These are phyloP conservation scores for Hemibagrus wyckioides DNA, from an alignment of 2,113 vertebrate genomes.

Conservation along the genomic window DNA sequence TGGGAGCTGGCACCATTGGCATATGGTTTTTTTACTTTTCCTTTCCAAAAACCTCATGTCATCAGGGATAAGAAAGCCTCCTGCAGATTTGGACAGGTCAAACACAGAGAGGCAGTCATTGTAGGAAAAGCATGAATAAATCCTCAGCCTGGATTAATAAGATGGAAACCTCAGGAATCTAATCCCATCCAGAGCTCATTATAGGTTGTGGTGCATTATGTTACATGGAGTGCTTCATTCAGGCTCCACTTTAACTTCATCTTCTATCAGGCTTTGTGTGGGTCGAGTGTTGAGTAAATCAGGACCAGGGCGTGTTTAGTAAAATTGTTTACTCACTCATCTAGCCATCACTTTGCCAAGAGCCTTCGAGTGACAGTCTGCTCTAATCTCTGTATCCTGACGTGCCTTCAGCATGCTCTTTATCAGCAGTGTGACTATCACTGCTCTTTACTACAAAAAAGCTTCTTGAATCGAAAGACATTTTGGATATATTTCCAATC, in stretches of 20 bases:
- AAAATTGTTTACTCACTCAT: constrained; percentile 2
- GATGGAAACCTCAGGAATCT: neutral
- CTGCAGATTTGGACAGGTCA: constrained; percentile 8
- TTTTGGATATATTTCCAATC: constrained; percentile 1
- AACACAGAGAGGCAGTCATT: constrained; percentile 16
- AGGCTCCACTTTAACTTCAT: neutral
- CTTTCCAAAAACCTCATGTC: constrained; percentile 32
- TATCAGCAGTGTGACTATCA: constrained; percentile 14
- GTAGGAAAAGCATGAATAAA: neutral
- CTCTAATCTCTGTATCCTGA: neutral
- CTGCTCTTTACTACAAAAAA: constrained; percentile 16
- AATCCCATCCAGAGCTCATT: neutral
- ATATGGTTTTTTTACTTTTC: neutral
- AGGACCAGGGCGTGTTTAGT: neutral
- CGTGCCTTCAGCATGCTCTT: constrained; percentile 13
- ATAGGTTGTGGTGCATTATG: neutral
- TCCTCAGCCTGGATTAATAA: neutral
- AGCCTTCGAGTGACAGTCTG: neutral
- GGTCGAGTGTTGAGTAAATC: neutral
- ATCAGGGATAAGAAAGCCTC: constrained; percentile 19
- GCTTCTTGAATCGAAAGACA: neutral
- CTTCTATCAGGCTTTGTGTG: neutral
- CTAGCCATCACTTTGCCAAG: neutral
- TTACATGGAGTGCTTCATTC: neutral
- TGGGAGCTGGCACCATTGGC: constrained; percentile 12